Evolutionary conservation across 2,113 vertebrate genomes (phyloP).

Genomic region (Zootoca vivipara): DNA sequence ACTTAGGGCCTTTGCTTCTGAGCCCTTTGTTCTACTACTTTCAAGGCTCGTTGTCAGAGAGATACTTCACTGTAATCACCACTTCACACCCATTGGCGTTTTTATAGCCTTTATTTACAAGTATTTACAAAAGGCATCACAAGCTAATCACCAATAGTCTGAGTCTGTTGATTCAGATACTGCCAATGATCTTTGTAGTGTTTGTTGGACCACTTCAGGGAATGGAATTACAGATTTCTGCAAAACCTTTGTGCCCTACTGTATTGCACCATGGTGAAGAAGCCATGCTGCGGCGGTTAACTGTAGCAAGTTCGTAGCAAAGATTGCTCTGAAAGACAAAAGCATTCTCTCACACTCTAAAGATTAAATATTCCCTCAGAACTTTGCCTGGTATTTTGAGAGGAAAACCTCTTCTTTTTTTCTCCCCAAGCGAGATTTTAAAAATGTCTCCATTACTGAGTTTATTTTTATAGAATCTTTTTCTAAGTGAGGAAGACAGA

Average conservation of each 20-base stretch:
- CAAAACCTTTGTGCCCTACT: background rate
- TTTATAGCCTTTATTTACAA: too few relatives aligned
- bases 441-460: background rate
- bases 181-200: rapidly evolving
- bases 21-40: too few relatives aligned
- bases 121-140: too few relatives aligned
- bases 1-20: too few relatives aligned
- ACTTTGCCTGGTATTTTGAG: background rate
- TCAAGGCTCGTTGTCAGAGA: too few relatives aligned
- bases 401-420: background rate
- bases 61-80: too few relatives aligned
- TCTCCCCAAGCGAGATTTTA: too few relatives aligned
- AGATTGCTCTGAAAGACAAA: background rate
- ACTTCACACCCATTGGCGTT: too few relatives aligned
- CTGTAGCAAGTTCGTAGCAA: background rate
- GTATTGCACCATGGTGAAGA: background rate
- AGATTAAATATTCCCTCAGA: background rate
- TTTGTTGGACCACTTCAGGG: background rate
- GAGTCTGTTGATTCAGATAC: too few relatives aligned
- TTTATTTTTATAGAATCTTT: background rate
- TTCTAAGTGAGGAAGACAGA: background rate
- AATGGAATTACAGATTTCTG: background rate
- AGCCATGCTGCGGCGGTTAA: background rate
- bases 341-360: background rate
- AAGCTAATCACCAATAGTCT: too few relatives aligned